Evolutionary conservation across 2,113 vertebrate species (phyloP).

Genomic region (Tragelaphus scriptus): DNA sequence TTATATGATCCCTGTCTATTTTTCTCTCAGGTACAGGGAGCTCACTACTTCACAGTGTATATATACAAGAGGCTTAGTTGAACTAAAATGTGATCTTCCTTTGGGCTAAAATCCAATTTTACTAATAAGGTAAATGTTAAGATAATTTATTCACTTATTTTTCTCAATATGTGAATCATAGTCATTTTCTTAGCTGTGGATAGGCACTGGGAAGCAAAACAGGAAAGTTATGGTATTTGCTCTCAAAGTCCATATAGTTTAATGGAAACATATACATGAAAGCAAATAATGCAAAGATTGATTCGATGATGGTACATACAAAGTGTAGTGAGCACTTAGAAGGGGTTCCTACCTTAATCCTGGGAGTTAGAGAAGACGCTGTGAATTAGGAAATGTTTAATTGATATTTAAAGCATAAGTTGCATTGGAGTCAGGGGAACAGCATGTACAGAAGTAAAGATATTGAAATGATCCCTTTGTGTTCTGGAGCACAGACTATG

Average conservation of each 20-base stretch:
- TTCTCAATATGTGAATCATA: neutral
- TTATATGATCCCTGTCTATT: neutral
- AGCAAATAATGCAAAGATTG: neutral
- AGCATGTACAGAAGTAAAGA: neutral
- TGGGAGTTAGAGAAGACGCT: neutral
- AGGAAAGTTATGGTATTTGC: neutral
- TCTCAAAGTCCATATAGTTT: neutral
- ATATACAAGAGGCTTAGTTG: neutral
- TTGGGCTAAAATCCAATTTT: neutral
- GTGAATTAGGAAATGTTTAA: neutral
- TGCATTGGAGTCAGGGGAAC: neutral
- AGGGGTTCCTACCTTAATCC: neutral
- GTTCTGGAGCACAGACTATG: neutral
- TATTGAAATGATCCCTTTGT: neutral
- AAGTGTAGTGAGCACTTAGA: neutral
- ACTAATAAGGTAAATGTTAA: neutral
- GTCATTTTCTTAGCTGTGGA: neutral
- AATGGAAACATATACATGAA: neutral
- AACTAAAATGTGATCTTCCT: neutral
- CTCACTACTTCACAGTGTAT: neutral
- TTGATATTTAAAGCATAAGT: neutral
- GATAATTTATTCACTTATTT: neutral
- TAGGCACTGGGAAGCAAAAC: neutral
- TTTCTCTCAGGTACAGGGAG: neutral
- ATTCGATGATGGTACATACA: neutral